Percentiles rank a stretch among this genome's conserved stretches.
These are phyloP conservation scores for Rhinella marina DNA, from an alignment of 2,797 vertebrate species.

Conservation along the genomic window DNA sequence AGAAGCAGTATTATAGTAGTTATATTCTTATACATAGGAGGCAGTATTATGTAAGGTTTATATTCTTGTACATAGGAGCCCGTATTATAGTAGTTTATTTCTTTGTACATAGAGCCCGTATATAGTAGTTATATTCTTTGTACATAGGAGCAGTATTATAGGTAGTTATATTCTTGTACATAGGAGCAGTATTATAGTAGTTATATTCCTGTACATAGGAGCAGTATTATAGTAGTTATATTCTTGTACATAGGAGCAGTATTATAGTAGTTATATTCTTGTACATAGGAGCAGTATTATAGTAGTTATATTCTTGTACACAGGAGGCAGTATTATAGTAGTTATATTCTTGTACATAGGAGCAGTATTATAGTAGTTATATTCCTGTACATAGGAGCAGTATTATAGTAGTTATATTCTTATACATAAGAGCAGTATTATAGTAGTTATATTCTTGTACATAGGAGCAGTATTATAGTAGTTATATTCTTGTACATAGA, in stretches of 20 bases:
- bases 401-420: no score
- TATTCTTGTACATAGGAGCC: no score
- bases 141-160: not conserved
- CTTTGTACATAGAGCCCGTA: not conserved
- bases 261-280: constrained; percentile 8
- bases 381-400: no score
- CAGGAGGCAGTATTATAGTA: no score
- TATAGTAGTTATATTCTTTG: constrained; percentile 7
- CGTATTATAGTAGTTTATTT: constrained; percentile 1
- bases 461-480: not conserved
- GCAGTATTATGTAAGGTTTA: no score
- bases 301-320: not conserved
- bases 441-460: not conserved
- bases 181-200: no score
- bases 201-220: not conserved
- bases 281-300: constrained; percentile 5
- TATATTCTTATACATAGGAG: no score
- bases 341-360: no score
- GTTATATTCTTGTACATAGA: constrained; percentile 2
- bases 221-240: constrained; percentile 3
- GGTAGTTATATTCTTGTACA: no score
- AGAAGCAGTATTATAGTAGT: no score
- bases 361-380: no score
- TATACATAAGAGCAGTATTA: not conserved
- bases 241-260: not conserved